phyloP scores from a whole-genome alignment of 2,797 vertebrate genomes.

The Molothrus ater region DNA sequence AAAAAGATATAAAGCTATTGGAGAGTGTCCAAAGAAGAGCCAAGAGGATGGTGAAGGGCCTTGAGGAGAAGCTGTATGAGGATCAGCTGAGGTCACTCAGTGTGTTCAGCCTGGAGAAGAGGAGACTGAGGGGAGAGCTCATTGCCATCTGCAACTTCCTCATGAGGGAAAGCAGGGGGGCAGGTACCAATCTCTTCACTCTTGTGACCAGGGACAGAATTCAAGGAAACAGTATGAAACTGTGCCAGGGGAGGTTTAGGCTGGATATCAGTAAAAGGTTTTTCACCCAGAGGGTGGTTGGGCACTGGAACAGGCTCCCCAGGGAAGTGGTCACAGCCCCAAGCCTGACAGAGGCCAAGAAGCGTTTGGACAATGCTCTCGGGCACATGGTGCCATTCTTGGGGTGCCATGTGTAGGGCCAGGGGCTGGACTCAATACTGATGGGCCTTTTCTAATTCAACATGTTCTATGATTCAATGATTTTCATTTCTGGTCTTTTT shows the following conservation, averaged over 20 bases:
- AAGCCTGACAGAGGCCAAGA: background rate
- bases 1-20: background rate
- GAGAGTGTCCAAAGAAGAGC: background rate
- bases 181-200: background rate
- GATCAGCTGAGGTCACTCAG: background rate
- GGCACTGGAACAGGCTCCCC: background rate
- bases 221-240: background rate
- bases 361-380: background rate
- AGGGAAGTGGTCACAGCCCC: background rate
- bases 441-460: background rate
- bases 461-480: background rate
- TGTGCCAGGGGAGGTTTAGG: background rate
- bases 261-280: background rate
- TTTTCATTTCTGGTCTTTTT: background rate
- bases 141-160: background rate
- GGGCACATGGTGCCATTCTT: background rate
- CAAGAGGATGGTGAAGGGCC: background rate
- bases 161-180: rapidly evolving
- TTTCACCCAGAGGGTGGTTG: rapidly evolving
- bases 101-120: background rate
- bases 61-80: background rate
- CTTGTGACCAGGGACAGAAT: background rate
- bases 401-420: rapidly evolving
- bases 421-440: background rate
- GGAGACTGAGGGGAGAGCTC: background rate